phyloP scores from a whole-genome alignment of 2,888 invertebrate species.

The Lysandra bellargus region DNA sequence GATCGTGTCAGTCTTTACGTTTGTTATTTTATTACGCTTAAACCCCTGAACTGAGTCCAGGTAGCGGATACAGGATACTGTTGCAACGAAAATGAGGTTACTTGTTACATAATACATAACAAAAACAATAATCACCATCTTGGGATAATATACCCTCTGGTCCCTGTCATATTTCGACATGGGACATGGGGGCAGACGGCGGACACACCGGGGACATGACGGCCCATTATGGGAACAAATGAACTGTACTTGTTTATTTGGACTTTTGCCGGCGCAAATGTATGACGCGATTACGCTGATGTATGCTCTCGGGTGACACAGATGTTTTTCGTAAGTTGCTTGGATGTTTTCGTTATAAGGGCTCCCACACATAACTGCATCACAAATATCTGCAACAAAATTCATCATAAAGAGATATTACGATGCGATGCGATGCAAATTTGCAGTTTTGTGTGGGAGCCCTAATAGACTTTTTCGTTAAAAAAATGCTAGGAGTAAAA shows the following conservation, averaged over 20 bases:
- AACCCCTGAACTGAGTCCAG: too few species aligned
- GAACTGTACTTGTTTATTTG: slow-evolving; percentile 19
- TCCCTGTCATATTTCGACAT: neutral
- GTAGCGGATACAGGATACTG: too few species aligned
- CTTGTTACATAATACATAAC: neutral
- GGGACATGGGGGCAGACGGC: neutral
- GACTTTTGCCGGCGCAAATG: slow-evolving; percentile 10
- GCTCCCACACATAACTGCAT: too few species aligned
- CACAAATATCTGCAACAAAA: too few species aligned
- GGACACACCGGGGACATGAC: slow-evolving; percentile 14
- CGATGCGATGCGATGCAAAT: too few species aligned
- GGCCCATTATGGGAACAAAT: slow-evolving; percentile 23
- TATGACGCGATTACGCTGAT: slow-evolving; percentile 1
- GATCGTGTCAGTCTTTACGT: too few species aligned
- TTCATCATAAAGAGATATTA: too few species aligned
- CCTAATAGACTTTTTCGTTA: too few species aligned
- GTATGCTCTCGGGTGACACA: neutral
- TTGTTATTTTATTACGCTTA: too few species aligned
- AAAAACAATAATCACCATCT: neutral
- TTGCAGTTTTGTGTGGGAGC: too few species aligned
- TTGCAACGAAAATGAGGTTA: too few species aligned
- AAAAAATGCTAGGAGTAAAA: too few species aligned
- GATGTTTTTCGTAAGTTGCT: neutral
- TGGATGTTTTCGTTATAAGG: neutral
- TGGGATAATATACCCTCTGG: neutral